Evolutionary conservation across 2,797 vertebrate genomes (phyloP), one percentile per base, ranked within the genome.

Genomic region (Liparis tanakae): DNA sequence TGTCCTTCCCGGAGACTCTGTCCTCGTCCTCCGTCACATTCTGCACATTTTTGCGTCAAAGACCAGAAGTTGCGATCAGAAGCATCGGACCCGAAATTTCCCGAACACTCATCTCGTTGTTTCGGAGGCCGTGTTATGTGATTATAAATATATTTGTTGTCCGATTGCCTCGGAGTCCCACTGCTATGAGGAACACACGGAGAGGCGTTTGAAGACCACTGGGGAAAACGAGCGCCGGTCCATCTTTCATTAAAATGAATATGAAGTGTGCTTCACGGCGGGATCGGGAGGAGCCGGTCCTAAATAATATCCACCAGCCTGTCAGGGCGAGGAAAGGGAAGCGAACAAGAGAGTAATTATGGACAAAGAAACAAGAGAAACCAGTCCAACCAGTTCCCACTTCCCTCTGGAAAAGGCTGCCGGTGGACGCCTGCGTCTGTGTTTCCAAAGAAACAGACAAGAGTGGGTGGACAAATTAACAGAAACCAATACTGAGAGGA

Each of bases 401-500:
- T 89, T 90, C 84, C 85, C 81, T 65, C 34, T 83, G 85, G 87
- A 89, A 87, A 76, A 76, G 67, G 70, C 83, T 80, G 62, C 80
- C 77, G 87, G 85, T 84, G 83, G 83, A 90, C 89, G 82, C 55
- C 68, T 73, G 72, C 70, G 70, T 86, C 68, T 82, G 71, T 34
- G 80, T 89, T 88, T 86, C 88, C 67, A 84, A 82, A 90, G 84
- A 65, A 87, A 80, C 78, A 83, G 78, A 78, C 76, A 65, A 30
- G 79, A 86, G 81, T 74, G 72, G 74, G 75, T 74, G 81, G 78
- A 86, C 84, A 88, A 88, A 91, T 88, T 77, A 87, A 88, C 82
- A 86, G 78, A 89, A 86, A 87, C 74, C 70, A 82, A 65, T 72
- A 58, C 66, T 59, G 61, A 80, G 63, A 62, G 4, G 25, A 30